These are phyloP conservation scores for Helicoverpa armigera DNA, from an alignment of 1,140 invertebrate species.

Conservation along the genomic window DNA sequence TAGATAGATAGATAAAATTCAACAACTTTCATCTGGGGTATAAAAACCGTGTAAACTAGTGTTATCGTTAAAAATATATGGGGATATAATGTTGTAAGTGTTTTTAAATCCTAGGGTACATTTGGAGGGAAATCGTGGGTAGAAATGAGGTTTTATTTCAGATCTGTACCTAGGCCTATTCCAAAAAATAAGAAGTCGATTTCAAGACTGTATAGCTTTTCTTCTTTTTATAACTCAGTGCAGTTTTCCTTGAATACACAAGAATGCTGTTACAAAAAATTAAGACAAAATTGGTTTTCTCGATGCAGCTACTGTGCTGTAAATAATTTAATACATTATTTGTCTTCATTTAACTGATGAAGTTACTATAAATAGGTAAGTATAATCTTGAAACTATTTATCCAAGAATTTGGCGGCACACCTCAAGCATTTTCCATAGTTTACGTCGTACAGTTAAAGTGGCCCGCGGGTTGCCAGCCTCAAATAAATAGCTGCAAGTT, in stretches of 20 bases:
- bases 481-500: constrained; percentile 41
- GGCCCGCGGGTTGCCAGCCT: constrained; percentile 33
- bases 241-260: too few relatives aligned
- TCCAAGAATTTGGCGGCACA: constrained; percentile 1
- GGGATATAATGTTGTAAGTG: constrained; percentile 7
- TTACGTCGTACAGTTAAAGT: constrained; percentile 8
- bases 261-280: too few relatives aligned
- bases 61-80: constrained; percentile 36
- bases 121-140: not conserved
- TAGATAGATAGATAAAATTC: too few relatives aligned
- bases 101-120: not conserved
- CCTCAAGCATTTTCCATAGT: not conserved
- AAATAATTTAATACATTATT: not conserved
- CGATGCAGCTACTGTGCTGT: too few relatives aligned
- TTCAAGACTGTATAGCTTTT: too few relatives aligned
- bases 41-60: too few relatives aligned
- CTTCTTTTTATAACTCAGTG: too few relatives aligned
- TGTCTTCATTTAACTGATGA: not conserved
- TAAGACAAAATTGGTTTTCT: too few relatives aligned
- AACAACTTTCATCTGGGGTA: too few relatives aligned
- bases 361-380: not conserved
- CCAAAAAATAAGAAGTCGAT: too few relatives aligned
- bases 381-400: not conserved
- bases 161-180: not conserved
- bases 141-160: not conserved